These are phyloP conservation scores for Ophion ventricosus DNA, from an alignment of 2,888 invertebrate genomes.

Conservation along the genomic window DNA sequence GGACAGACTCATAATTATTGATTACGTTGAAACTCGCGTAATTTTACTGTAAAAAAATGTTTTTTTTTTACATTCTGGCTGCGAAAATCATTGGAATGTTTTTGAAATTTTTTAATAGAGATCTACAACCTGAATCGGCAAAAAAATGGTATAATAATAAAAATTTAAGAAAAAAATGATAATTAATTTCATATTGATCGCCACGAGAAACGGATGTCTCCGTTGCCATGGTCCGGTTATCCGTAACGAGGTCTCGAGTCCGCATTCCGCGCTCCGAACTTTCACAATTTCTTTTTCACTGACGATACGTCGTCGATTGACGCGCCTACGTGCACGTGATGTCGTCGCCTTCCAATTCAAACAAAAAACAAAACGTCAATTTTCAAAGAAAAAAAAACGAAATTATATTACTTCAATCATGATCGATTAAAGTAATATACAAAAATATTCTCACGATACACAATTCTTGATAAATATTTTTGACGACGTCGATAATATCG, in stretches of 20 bases:
- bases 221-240: constrained; percentile 33
- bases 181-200: constrained; percentile 2
- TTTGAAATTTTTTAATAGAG: neutral
- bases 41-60: too few relatives aligned
- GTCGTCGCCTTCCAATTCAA: neutral
- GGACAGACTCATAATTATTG: too few relatives aligned
- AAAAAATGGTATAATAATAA: neutral
- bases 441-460: too few relatives aligned
- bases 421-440: too few relatives aligned
- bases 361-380: neutral
- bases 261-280: constrained; percentile 55
- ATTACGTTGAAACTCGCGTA: too few relatives aligned
- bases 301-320: constrained; percentile 11
- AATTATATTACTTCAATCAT: too few relatives aligned
- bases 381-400: neutral
- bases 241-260: constrained; percentile 45
- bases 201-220: constrained; percentile 24
- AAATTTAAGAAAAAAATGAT: neutral
- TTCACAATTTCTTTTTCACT: constrained; percentile 62
- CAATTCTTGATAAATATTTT: too few relatives aligned
- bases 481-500: too few relatives aligned
- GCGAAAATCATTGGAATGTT: neutral
- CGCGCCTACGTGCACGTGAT: constrained; percentile 5
- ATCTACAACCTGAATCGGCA: too few relatives aligned
- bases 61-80: neutral